These are phyloP conservation scores for Dicrostonyx torquatus DNA, from an alignment of 2,797 vertebrate genomes.

Conservation along the genomic window DNA sequence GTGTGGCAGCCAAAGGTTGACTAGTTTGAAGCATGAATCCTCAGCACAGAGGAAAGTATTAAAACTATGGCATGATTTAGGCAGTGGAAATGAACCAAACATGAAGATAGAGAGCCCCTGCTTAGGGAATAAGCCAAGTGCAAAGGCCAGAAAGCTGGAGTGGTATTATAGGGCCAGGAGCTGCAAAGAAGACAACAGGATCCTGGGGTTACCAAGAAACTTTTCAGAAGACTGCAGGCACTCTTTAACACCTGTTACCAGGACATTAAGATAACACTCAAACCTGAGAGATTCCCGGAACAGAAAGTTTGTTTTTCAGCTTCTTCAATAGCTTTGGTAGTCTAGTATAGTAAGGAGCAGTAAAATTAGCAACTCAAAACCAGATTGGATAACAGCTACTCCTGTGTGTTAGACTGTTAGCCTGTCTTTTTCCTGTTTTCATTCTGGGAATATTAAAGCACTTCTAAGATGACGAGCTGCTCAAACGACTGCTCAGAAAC, in stretches of 20 bases:
- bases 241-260: not conserved
- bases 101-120: not conserved
- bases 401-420: not conserved
- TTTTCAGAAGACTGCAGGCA: not conserved
- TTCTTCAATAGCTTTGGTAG: not conserved
- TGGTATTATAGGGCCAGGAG: not conserved
- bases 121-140: not conserved
- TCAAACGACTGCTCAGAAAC: not conserved
- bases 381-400: not conserved
- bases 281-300: not conserved
- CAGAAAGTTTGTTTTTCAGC: not conserved
- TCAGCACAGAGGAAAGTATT: not conserved
- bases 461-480: not conserved
- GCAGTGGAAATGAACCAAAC: not conserved
- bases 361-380: constrained; percentile 4
- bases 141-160: not conserved
- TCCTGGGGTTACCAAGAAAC: not conserved
- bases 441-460: not conserved
- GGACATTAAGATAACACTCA: not conserved
- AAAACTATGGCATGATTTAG: not conserved
- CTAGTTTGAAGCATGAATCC: not conserved
- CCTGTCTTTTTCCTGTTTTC: not conserved
- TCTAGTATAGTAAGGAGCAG: not conserved
- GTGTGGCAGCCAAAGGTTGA: not conserved
- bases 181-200: not conserved